phyloP scores from a whole-genome alignment of 1,140 invertebrate genomes.

The Diorhabda sublineata region DNA sequence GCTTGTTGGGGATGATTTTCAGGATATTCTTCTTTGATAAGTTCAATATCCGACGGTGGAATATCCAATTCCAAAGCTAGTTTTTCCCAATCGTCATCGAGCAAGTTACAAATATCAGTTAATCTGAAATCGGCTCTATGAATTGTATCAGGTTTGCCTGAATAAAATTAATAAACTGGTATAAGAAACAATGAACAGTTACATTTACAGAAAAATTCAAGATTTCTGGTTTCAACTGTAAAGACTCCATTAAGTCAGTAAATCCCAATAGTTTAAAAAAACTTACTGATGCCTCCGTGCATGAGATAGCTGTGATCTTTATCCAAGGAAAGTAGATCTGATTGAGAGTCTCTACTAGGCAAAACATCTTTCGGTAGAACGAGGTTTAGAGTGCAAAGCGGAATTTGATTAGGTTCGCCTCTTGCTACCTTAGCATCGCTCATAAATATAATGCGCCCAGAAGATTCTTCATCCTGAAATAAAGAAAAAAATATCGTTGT shows the following conservation, averaged over 20 bases:
- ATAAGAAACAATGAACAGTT: not conserved
- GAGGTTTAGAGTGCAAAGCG: constrained; percentile 89
- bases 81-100: constrained; percentile 73
- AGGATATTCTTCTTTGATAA: constrained; percentile 69
- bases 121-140: constrained; percentile 72
- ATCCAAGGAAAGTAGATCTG: constrained; percentile 64
- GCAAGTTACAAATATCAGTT: constrained; percentile 71
- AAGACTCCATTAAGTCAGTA: not conserved
- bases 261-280: not conserved
- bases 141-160: constrained; percentile 61
- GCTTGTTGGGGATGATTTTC: constrained; percentile 69
- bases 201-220: not conserved
- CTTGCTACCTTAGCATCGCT: constrained; percentile 82
- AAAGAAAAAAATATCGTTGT: not conserved
- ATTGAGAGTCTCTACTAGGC: constrained; percentile 65
- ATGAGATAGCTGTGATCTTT: constrained; percentile 63
- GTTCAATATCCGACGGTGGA: constrained; percentile 63
- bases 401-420: constrained; percentile 78
- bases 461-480: constrained; percentile 64
- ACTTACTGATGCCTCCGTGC: constrained; percentile 55
- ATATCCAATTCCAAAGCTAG: constrained; percentile 67
- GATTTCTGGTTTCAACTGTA: not conserved
- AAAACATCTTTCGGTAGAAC: constrained; percentile 73
- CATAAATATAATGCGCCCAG: constrained; percentile 91
- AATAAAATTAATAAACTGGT: not conserved